Evolutionary conservation across 2,888 invertebrate species (phyloP).

Genomic region (Branchipolynoe longqiensis): DNA sequence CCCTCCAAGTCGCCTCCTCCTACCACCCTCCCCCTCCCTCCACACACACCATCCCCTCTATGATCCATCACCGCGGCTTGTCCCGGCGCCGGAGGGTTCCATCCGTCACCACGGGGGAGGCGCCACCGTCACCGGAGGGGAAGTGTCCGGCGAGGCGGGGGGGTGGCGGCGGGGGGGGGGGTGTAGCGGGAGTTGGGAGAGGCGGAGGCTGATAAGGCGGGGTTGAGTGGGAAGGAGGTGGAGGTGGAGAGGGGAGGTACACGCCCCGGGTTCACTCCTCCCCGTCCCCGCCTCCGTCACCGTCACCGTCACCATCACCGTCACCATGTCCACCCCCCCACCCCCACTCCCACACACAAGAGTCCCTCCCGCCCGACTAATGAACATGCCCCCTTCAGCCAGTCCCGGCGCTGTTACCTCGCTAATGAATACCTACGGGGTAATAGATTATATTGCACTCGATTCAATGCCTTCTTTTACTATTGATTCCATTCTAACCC

Average conservation of each 20-base stretch:
- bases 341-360: neutral
- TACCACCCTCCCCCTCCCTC: no score
- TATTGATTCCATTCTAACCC: no score
- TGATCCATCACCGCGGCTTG: slow-evolving; percentile 24
- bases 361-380: neutral
- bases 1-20: no score
- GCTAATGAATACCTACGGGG: neutral
- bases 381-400: neutral
- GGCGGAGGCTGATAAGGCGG: neutral
- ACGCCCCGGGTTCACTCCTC: no score
- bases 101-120: slow-evolving; percentile 1
- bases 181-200: no score
- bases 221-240: neutral
- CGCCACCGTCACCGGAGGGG: neutral
- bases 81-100: slow-evolving; percentile 1
- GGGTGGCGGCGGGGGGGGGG: neutral
- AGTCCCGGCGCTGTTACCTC: neutral
- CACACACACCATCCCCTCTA: neutral
- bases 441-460: slow-evolving; percentile 14
- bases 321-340: neutral
- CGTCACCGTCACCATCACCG: neutral
- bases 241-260: no score
- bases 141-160: neutral
- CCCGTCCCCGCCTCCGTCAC: neutral
- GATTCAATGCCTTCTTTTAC: neutral